These are phyloP conservation scores for Bruchidius siliquastri DNA, from an alignment of 2,888 invertebrate genomes.

Conservation along the genomic window DNA sequence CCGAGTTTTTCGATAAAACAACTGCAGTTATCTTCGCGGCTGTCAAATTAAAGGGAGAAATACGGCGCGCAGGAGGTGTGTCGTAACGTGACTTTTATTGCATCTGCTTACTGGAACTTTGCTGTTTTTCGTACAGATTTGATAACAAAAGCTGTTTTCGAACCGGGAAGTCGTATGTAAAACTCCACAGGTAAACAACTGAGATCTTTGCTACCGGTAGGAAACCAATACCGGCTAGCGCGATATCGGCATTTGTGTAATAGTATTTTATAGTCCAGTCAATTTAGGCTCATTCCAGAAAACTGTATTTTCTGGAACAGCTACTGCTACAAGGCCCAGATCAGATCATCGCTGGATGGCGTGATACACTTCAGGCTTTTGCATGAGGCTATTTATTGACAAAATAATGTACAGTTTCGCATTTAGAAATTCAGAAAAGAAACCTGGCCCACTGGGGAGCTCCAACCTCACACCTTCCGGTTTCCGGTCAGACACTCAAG, in stretches of 20 bases:
- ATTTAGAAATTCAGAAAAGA: too few species aligned
- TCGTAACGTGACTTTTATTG: background rate
- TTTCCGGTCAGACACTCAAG: too few species aligned
- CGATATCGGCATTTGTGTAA: background rate
- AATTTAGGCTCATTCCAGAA: too few species aligned
- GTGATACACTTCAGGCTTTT: too few species aligned
- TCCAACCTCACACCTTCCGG: too few species aligned
- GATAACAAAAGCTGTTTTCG: background rate
- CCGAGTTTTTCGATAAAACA: constrained; percentile 11
- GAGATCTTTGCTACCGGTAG: background rate
- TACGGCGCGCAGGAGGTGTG: constrained; percentile 1
- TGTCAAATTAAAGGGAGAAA: constrained; percentile 11
- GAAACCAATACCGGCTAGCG: background rate
- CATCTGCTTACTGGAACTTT: background rate
- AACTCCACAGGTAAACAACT: background rate
- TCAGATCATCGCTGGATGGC: too few species aligned
- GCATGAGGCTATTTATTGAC: too few species aligned
- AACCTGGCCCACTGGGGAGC: too few species aligned
- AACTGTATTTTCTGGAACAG: too few species aligned
- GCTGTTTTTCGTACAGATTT: background rate
- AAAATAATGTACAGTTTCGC: too few species aligned
- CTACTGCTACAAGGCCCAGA: too few species aligned
- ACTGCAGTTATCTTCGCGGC: constrained; percentile 11
- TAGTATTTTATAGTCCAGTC: background rate
- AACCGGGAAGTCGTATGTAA: background rate